A percentile compares a stretch with the other conserved stretches of the same genome.
Conservation (phyloP, 2,888 invertebrate species). For the Stegana nigrithorax region DNA sequence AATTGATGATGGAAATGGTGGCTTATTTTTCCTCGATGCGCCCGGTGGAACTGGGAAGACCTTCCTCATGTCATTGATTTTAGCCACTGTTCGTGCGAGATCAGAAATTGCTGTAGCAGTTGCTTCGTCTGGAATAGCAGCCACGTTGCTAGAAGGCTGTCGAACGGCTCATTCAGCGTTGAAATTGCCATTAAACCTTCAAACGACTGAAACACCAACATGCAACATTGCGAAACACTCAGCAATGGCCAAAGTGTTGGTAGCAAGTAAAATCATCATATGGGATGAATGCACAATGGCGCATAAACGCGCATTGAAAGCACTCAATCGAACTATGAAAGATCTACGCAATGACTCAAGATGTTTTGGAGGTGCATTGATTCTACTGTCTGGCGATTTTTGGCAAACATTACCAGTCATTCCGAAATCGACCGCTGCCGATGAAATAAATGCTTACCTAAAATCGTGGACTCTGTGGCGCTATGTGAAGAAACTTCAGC, state of each 20-base stretch:
- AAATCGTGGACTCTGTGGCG: conserved; percentile 22
- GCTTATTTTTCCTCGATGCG: conserved; percentile 1
- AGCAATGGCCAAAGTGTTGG: conserved; percentile 1
- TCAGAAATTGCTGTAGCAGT: conserved; percentile 1
- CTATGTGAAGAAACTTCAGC: conserved; percentile 26
- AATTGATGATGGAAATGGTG: too few species aligned
- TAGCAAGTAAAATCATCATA: not conserved
- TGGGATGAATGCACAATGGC: conserved; percentile 41
- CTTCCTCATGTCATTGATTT: not conserved
- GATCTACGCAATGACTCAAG: conserved; percentile 32
- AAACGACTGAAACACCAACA: not conserved
- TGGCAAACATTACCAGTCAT: conserved; percentile 44
- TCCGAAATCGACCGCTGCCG: conserved; percentile 36
- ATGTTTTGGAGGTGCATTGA: too few species aligned
- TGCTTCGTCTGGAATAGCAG: conserved; percentile 2
- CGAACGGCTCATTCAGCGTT: not conserved
- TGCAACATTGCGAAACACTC: conserved; percentile 10
- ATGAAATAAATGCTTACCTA: conserved; percentile 31
- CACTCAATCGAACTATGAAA: conserved; percentile 43
- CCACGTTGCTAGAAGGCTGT: not conserved
- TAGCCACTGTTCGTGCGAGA: not conserved
- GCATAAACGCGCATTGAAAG: conserved; percentile 44
- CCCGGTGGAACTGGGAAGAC: not conserved
- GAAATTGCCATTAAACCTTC: not conserved
- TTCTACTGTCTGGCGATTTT: conserved; percentile 49